Base-by-base conservation (phyloP, 2,113 vertebrate species). In the Austrofundulus limnaeus region DNA sequence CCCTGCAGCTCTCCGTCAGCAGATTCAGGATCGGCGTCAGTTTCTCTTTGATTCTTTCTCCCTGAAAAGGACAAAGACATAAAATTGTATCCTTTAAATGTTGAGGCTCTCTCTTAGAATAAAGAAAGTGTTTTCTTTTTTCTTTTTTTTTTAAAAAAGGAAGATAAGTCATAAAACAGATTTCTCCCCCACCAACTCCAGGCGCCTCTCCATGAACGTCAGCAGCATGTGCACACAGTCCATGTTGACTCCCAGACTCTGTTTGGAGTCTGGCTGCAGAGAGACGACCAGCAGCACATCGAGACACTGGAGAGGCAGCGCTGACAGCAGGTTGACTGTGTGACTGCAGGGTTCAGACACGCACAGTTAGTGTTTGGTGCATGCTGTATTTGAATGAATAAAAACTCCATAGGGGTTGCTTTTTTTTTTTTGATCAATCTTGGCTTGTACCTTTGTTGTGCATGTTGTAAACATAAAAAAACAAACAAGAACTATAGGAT, bases 271-370 rank as follows among this genome's bases (percentile, higher is more conserved):
- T 1, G 80, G 82, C 2, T 79, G 52, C 34, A 81, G 55, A 19
- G 86, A 88, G 12, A 72, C 84, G 1, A 59, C 62, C 57, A 93
- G 85, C 61, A 94, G 85, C 53, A 92, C 92, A 0, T 93, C 92
- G 3, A 94, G 91, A 80, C 93, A 93, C 79, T 87, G 85, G 25
- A 93, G 89, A 17, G 93, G 93, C 80, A 98, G 85, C 57, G 95
- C 95, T 23, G 95, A 93, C 83, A 98, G 51, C 25, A 97, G 92
- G 67, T 97, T 97, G 62, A 98, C 94, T 0, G 91, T 87, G 80
- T 90, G 89, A 25, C 88, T 92, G 80, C 16, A 39, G 13, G 24
- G 55, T 39, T 11, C 2, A 31, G 8, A 6, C 23, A 51, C 12
- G 24, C 19, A 39, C 11, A 51, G 28, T 45, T 20, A 43, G 11